These are phyloP conservation scores for Sapayoa aenigma DNA, from an alignment of 2,113 vertebrate genomes.

Conservation along the genomic window DNA sequence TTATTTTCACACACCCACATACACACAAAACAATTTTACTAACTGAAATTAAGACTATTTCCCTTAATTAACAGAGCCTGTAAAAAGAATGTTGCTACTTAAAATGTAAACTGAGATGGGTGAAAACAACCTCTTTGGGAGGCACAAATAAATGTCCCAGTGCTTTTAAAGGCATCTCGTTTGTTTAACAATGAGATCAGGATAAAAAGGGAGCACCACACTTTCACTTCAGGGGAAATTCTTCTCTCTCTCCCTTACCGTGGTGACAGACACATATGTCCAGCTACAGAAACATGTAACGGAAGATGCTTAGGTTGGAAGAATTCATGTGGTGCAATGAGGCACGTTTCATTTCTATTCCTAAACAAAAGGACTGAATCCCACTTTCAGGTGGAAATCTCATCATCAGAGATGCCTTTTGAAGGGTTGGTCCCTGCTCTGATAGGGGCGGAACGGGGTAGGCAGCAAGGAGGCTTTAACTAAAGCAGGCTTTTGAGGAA, in stretches of 20 bases:
- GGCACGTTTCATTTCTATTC: background rate
- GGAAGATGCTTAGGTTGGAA: background rate
- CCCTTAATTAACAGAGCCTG: background rate
- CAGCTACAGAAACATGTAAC: background rate
- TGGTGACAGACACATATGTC: background rate
- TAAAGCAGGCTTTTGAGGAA: background rate
- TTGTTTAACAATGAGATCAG: background rate
- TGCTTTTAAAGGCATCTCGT: background rate
- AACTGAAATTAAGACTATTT: slow-evolving; percentile 3
- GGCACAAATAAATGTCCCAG: background rate
- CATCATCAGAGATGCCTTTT: background rate
- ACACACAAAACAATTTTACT: slow-evolving; percentile 6
- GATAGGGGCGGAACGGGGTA: rapidly evolving
- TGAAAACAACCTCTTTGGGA: background rate
- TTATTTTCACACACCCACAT: slow-evolving; percentile 54
- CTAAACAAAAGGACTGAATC: background rate
- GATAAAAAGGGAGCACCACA: background rate
- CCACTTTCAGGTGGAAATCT: background rate
- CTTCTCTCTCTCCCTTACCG: background rate
- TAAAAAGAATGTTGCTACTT: background rate
- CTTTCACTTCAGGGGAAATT: background rate
- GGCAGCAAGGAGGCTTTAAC: background rate
- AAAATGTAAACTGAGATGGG: background rate
- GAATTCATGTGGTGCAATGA: background rate
- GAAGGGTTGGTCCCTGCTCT: background rate